Conservation (phyloP, 2,888 invertebrate species). For the Sepioteuthis lessoniana region DNA sequence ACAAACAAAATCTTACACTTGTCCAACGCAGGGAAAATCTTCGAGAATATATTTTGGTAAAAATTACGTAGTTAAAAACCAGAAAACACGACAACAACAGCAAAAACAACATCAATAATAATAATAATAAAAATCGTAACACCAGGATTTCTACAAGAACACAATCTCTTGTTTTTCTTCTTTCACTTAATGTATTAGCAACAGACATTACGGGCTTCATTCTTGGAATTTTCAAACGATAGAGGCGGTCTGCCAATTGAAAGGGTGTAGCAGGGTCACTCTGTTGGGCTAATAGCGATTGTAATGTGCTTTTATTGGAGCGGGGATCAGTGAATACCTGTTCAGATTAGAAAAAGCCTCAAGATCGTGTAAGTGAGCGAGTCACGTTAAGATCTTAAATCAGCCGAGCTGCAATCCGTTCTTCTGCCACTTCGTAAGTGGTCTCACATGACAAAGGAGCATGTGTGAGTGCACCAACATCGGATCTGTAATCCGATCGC, state of each 20-base stretch:
- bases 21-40: no score
- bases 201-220: neutral
- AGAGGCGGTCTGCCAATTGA: neutral
- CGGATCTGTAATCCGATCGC: slow-evolving; percentile 33
- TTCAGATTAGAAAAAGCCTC: no score
- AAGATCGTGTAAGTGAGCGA: neutral
- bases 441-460: neutral
- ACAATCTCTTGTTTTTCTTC: no score
- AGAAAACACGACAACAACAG: no score
- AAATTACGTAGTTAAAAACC: no score
- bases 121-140: no score
- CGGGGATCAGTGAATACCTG: neutral
- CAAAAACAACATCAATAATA: neutral
- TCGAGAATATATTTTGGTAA: no score
- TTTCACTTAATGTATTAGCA: neutral
- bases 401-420: neutral
- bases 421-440: slow-evolving; percentile 4
- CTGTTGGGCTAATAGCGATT: neutral
- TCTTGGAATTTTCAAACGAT: neutral
- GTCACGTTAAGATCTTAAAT: slow-evolving; percentile 23
- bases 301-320: neutral
- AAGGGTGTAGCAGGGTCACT: neutral
- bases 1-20: no score
- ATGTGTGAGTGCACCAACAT: neutral
- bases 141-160: neutral